phyloP scores from a whole-genome alignment of 92 coral and sea anemone genomes.

The Anthopleura xanthogrammica region DNA sequence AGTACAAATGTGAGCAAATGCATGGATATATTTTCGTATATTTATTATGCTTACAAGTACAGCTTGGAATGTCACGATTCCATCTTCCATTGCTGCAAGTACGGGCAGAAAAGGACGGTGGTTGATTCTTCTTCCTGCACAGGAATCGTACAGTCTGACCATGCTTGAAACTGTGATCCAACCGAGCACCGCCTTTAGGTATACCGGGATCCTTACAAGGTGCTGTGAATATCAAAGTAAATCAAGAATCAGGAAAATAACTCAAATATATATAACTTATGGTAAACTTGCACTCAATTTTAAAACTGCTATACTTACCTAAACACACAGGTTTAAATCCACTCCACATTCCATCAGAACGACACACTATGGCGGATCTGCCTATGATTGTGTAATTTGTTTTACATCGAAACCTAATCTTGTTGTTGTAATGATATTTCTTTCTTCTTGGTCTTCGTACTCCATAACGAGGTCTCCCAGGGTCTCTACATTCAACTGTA shows the following conservation, averaged over 20 bases:
- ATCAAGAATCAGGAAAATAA: conserved; percentile 1
- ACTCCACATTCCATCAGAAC: conserved; percentile 23
- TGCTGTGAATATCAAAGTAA: conserved; percentile 18
- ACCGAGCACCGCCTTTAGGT: conserved; percentile 17
- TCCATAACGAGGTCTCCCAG: conserved; percentile 26
- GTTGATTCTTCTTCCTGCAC: conserved; percentile 18
- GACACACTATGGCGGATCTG: conserved; percentile 14
- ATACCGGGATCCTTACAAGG: conserved; percentile 32
- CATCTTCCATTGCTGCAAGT: conserved; percentile 39
- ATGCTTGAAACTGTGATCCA: conserved; percentile 31
- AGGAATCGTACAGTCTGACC: conserved; percentile 26
- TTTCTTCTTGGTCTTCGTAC: neutral
- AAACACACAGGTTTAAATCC: conserved; percentile 27
- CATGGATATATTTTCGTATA: too few relatives aligned
- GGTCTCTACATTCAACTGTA: neutral
- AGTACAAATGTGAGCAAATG: too few relatives aligned
- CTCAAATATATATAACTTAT: too few relatives aligned
- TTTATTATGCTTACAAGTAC: conserved; percentile 49
- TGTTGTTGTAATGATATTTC: conserved; percentile 24
- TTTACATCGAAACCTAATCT: conserved; percentile 31
- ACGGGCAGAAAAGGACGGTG: neutral
- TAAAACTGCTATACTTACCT: neutral
- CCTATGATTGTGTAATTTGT: conserved; percentile 26
- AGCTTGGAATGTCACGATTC: conserved; percentile 26
- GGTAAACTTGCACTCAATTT: too few relatives aligned